phyloP scores from a whole-genome alignment of 2,797 vertebrate species.

The Phataginus tetradactyla region DNA sequence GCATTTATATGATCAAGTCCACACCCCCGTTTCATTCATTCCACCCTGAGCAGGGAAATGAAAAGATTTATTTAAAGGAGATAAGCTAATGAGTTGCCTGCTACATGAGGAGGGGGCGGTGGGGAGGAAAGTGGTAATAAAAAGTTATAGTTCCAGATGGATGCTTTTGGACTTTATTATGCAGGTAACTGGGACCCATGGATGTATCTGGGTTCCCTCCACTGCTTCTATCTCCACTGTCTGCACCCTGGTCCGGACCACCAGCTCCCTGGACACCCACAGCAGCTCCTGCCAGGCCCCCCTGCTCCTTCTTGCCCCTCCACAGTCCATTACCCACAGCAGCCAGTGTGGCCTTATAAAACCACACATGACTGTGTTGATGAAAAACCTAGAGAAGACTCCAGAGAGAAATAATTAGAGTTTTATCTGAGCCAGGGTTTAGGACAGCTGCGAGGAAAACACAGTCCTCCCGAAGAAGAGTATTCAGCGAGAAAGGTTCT shows the following conservation, averaged over 20 bases:
- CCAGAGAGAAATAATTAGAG: too few species aligned
- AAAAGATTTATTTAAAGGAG: background rate
- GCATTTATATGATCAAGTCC: background rate
- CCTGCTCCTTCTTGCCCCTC: background rate
- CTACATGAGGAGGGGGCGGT: too few species aligned
- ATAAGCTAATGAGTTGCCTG: background rate
- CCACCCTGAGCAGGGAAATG: background rate
- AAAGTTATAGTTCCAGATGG: accelerated
- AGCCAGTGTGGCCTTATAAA: too few species aligned
- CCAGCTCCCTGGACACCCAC: background rate
- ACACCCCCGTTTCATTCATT: background rate
- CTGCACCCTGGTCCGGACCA: background rate
- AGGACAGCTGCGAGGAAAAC: too few species aligned
- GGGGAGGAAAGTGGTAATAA: background rate
- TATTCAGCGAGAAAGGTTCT: too few species aligned
- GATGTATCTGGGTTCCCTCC: background rate
- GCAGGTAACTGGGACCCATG: background rate
- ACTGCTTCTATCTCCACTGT: background rate
- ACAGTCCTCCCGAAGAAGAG: too few species aligned
- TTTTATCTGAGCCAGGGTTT: too few species aligned
- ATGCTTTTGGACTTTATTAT: background rate
- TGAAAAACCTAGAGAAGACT: too few species aligned
- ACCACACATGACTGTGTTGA: too few species aligned
- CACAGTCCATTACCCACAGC: background rate
- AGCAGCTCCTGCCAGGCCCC: background rate